Evolutionary conservation across 2,888 invertebrate species (phyloP).

Genomic region (Brachyptera putata): DNA sequence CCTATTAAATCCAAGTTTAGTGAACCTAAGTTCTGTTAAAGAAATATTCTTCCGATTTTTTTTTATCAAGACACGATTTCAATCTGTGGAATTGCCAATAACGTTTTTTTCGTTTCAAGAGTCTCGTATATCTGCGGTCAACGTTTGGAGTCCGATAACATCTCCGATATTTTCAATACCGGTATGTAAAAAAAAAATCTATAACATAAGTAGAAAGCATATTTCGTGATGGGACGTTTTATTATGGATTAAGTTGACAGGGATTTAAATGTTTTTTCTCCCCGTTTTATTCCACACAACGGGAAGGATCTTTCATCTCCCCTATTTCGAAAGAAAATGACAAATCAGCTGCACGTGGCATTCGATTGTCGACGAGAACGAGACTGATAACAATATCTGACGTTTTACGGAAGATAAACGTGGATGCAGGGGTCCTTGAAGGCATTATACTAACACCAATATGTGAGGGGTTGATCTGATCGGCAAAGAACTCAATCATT

Average conservation of each 20-base stretch:
- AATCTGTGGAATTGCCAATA: no score
- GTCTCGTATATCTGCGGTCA: not conserved
- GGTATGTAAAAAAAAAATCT: not conserved
- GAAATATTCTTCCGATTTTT: no score
- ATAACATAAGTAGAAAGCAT: no score
- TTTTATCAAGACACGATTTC: no score
- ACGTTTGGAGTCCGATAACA: not conserved
- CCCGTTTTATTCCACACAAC: not conserved
- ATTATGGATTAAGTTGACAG: not conserved
- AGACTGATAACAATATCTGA: no score
- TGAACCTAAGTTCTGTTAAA: no score
- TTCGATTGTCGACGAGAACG: no score
- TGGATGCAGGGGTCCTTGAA: not conserved
- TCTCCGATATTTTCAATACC: not conserved
- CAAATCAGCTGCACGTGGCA: constrained; percentile 5
- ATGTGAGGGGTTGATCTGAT: not conserved
- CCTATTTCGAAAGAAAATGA: constrained; percentile 4
- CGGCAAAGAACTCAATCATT: constrained; percentile 2
- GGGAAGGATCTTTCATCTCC: not conserved
- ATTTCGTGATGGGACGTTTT: no score
- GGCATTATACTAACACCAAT: not conserved
- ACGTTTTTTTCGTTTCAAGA: not conserved
- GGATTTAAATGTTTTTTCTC: constrained; percentile 1
- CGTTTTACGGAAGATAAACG: not conserved
- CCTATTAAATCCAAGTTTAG: no score